Base-by-base conservation (phyloP, 2,888 invertebrate genomes). In the Gymnoscelis rufifasciata region DNA sequence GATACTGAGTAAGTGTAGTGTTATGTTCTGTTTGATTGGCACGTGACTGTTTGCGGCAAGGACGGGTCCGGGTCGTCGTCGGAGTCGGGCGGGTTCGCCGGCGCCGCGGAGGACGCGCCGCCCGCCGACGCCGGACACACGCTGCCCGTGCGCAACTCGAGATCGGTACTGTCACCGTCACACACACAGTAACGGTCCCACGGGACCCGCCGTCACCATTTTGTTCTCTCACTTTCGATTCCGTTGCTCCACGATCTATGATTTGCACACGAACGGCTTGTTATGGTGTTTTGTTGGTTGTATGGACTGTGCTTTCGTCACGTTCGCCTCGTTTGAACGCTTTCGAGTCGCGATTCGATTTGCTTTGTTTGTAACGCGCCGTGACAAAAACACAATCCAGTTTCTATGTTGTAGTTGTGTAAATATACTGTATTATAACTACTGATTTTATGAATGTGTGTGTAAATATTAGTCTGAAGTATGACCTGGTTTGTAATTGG, bases 61-160 rank as follows among this genome's bases (percentile, higher is more conserved):
- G 88, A 88, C 56, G 78, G 80, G 53, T 89, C 88, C 70, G 87
- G 87, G 69, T 88, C 88, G 52, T 89, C 89, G 66, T 88, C 88
- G 69, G 88, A 88, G 76, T 88, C 88, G 60, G 89, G 88, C 71
- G 89, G 88, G 53, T 87, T 88, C 77, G 82, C 80, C 19, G 78
- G 76, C n/a, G n/a, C 74, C 49, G 81, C 78, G 64, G 76, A 73
- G 57, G 77, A 65, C 55, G 80, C 75, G 61, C 71, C 57, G 58
- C 81, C 78, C 57, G 73, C 62, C 56, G 86, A 83, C 68, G 64
- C 86, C 51, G 88, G 86, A 43, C 82, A 86, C 81, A 89, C 89
- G 73, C 81, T 88, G 80, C 89, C 88, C 78, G 88, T 87, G 77
- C 86, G 88, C 83, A 79, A 75, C 81, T 84, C 84, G 54, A 74